These are phyloP conservation scores for Arremon brunneinucha DNA, from an alignment of 2,797 vertebrate species.

Conservation along the genomic window DNA sequence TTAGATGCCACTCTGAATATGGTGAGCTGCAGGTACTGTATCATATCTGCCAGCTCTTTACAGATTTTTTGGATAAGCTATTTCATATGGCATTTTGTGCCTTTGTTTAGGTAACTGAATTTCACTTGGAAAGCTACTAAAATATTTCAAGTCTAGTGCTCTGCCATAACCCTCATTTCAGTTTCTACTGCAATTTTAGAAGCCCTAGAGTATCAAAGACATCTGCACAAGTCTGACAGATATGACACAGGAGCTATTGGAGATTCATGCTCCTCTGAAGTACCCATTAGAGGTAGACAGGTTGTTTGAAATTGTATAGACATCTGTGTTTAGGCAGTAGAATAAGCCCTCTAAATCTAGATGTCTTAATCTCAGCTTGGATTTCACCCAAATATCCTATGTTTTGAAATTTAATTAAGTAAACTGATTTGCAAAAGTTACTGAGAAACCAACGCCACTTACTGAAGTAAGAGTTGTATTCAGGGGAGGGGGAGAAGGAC, in stretches of 20 bases:
- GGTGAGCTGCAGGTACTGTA: neutral
- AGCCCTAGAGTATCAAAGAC: neutral
- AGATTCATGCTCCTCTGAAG: neutral
- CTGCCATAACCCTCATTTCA: neutral
- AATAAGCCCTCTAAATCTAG: neutral
- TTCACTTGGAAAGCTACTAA: neutral
- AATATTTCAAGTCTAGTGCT: neutral
- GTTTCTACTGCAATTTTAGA: conserved; percentile 12
- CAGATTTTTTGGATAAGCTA: neutral
- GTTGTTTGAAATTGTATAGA: neutral
- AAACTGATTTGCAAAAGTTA: neutral
- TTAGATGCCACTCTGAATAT: neutral
- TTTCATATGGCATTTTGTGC: neutral
- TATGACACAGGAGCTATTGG: neutral
- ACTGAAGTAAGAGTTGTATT: neutral
- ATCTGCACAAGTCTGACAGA: neutral
- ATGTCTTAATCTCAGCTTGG: neutral
- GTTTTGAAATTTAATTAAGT: conserved; percentile 8
- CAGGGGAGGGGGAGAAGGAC: accelerated
- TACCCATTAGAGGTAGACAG: neutral
- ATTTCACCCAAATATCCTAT: neutral
- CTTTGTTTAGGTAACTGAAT: neutral
- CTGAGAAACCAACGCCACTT: neutral
- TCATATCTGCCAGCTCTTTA: neutral
- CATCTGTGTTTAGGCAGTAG: conserved; percentile 2